Evolutionary conservation across 1,140 invertebrate species (phyloP).

Genomic region (Brachionus paranguensis): DNA sequence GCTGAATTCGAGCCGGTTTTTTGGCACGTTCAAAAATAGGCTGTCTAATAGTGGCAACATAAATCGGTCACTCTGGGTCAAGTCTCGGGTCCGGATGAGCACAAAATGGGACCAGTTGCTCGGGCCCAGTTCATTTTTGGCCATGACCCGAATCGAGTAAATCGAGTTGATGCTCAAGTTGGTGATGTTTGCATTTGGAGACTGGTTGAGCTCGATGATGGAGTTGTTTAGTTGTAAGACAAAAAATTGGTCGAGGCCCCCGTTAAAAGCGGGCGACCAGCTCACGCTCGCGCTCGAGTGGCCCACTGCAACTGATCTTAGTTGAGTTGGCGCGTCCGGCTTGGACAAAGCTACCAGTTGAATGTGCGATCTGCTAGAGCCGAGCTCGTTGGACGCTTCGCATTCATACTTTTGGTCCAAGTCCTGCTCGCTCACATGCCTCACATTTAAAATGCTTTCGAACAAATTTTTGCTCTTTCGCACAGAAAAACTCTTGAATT

Average conservation of each 20-base stretch:
- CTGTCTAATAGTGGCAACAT: background rate
- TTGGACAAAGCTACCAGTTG: background rate
- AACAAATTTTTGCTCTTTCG: slow-evolving; percentile 3
- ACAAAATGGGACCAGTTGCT: slow-evolving; percentile 13
- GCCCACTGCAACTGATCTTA: background rate
- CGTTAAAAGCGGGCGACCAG: slow-evolving; percentile 8
- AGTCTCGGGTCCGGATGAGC: background rate
- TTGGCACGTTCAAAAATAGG: slow-evolving; percentile 20
- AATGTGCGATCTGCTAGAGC: background rate
- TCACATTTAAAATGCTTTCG: background rate
- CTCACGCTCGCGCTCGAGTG: background rate
- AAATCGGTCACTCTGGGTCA: background rate
- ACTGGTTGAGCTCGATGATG: background rate
- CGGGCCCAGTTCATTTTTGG: background rate
- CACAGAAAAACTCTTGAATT: background rate
- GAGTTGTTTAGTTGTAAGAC: slow-evolving; percentile 18
- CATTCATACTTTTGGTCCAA: slow-evolving; percentile 1
- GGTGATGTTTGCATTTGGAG: background rate
- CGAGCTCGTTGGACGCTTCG: background rate
- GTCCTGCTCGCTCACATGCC: background rate
- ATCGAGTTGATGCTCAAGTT: background rate
- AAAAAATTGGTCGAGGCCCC: slow-evolving; percentile 1
- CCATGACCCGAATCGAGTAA: background rate
- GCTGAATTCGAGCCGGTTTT: slow-evolving; percentile 22
- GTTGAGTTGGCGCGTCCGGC: background rate